phyloP scores from a whole-genome alignment of 2,888 invertebrate species.

The Fissipunctia ypsillon region DNA sequence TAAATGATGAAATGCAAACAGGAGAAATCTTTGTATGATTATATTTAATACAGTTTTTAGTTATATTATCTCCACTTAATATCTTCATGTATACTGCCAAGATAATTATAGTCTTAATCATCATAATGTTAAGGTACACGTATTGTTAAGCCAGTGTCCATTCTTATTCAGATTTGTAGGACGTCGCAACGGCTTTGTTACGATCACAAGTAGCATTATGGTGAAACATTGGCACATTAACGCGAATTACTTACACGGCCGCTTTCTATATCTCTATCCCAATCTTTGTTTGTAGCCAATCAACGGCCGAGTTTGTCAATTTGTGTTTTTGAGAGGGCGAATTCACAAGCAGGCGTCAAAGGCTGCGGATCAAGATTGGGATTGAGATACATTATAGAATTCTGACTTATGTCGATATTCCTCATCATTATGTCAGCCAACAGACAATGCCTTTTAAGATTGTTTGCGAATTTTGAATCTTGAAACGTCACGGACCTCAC shows the following conservation, averaged over 20 bases:
- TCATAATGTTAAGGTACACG: constrained; percentile 36
- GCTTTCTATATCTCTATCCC: too few species aligned
- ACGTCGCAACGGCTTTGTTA: not conserved
- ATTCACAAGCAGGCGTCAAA: too few species aligned
- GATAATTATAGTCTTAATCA: constrained; percentile 31
- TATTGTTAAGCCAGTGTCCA: constrained; percentile 42
- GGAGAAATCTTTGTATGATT: constrained; percentile 16
- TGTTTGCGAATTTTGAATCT: not conserved
- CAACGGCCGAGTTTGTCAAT: too few species aligned
- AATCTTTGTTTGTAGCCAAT: too few species aligned
- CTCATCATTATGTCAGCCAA: not conserved
- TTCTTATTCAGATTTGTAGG: constrained; percentile 25
- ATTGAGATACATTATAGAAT: too few species aligned
- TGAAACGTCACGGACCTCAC: not conserved
- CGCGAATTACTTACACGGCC: not conserved
- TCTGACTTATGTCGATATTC: not conserved
- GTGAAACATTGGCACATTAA: not conserved
- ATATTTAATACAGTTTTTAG: constrained; percentile 31
- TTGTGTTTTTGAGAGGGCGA: too few species aligned
- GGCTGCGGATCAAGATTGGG: too few species aligned
- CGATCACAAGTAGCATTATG: too few species aligned
- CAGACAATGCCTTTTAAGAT: not conserved
- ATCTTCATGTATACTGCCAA: constrained; percentile 24
- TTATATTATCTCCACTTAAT: constrained; percentile 31
- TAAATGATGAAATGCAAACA: constrained; percentile 19